Percentiles rank a stretch among this genome's conserved stretches.
These are phyloP conservation scores for Heliothis subflexa DNA, from an alignment of 1,140 invertebrate species.

Conservation along the genomic window DNA sequence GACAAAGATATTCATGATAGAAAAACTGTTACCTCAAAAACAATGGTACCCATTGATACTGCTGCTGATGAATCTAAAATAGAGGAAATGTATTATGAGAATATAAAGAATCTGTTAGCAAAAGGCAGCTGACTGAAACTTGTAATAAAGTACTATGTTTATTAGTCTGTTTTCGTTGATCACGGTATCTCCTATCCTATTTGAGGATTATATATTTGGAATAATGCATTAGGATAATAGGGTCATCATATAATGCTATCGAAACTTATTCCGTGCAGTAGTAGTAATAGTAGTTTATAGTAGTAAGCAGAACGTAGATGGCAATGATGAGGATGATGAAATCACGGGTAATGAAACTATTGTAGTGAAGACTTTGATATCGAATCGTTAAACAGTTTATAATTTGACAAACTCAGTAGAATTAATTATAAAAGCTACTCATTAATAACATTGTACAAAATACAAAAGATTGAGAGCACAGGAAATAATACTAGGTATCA, in stretches of 20 bases:
- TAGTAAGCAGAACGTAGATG: too few relatives aligned
- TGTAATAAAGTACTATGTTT: conserved; percentile 30
- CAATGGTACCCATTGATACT: not conserved
- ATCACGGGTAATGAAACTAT: too few relatives aligned
- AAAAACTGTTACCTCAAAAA: conserved; percentile 12
- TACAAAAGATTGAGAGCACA: too few relatives aligned
- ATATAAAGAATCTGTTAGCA: conserved; percentile 27
- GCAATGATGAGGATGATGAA: too few relatives aligned
- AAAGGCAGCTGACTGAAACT: conserved; percentile 33
- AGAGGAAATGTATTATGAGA: conserved; percentile 8
- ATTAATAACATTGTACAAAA: too few relatives aligned
- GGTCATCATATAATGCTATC: conserved; percentile 1
- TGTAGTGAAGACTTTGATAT: too few relatives aligned
- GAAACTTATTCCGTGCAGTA: not conserved
- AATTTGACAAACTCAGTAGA: too few relatives aligned
- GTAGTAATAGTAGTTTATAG: too few relatives aligned
- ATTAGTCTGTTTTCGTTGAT: conserved; percentile 25
- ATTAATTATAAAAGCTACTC: too few relatives aligned
- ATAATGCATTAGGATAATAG: conserved; percentile 24
- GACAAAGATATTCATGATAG: conserved; percentile 1
- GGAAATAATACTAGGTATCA: too few relatives aligned
- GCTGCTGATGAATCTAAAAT: conserved; percentile 1
- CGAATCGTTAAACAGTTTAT: too few relatives aligned
- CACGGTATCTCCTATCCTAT: conserved; percentile 10
- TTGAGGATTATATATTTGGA: conserved; percentile 5